These are phyloP conservation scores for Zosterops japonicus DNA, from an alignment of 2,113 vertebrate genomes.

Conservation along the genomic window DNA sequence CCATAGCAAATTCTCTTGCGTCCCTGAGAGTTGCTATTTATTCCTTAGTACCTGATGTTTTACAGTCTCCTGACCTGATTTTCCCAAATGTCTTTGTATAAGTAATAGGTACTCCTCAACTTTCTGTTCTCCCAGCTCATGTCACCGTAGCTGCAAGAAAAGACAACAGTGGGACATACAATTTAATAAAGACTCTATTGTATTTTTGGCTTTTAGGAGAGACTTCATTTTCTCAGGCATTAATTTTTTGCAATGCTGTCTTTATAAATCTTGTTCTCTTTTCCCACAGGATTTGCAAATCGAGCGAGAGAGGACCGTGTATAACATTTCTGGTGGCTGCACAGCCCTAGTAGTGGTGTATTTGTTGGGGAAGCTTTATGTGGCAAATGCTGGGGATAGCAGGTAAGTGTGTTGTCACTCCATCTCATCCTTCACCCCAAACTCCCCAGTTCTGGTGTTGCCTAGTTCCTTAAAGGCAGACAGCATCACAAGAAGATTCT, in stretches of 20 bases:
- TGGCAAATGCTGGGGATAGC: slow-evolving; percentile 95
- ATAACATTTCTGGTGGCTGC: slow-evolving; percentile 90
- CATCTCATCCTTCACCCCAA: neutral
- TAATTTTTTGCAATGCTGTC: neutral
- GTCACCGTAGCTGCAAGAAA: neutral
- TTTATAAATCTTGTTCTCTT: neutral
- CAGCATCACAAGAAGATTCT: neutral
- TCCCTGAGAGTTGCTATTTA: neutral
- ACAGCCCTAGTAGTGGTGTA: slow-evolving; percentile 90
- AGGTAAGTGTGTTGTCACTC: slow-evolving; percentile 67
- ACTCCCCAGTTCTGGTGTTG: neutral
- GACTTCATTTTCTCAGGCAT: neutral
- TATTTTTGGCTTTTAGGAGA: neutral
- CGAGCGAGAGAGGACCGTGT: slow-evolving; percentile 85
- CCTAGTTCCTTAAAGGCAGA: neutral
- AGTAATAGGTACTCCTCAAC: neutral
- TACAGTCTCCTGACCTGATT: neutral
- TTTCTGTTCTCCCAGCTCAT: neutral
- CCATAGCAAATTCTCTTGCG: neutral
- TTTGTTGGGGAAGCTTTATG: slow-evolving; percentile 91
- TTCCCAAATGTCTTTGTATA: neutral
- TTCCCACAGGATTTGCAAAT: slow-evolving; percentile 87
- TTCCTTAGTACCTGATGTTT: neutral
- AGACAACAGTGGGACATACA: neutral
- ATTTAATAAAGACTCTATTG: neutral